A percentile compares a stretch with the other conserved stretches of the same genome.
These are phyloP conservation scores for Opisthocomus hoazin DNA, from an alignment of 2,113 vertebrate species.

Conservation along the genomic window DNA sequence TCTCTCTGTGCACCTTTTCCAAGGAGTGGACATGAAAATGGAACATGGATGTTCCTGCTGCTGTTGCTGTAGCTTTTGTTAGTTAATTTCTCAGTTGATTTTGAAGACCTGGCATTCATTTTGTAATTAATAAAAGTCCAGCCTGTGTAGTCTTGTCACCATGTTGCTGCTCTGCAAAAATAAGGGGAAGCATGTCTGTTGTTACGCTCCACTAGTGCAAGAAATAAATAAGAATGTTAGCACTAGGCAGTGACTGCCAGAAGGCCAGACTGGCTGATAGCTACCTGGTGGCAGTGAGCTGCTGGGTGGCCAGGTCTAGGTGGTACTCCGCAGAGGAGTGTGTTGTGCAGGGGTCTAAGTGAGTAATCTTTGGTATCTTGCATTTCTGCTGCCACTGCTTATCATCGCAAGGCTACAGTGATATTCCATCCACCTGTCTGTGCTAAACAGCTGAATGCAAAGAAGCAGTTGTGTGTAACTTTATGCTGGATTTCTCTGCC, in stretches of 20 bases:
- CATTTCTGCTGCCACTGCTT: not conserved
- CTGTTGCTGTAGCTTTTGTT: not conserved
- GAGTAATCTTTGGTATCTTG: not conserved
- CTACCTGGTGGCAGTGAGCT: not conserved
- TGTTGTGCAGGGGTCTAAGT: not conserved
- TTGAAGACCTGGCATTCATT: not conserved
- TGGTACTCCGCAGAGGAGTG: not conserved
- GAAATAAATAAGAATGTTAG: not conserved
- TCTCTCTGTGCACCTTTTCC: not conserved
- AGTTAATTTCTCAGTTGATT: not conserved
- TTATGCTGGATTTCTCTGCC: not conserved
- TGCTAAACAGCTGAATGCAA: not conserved
- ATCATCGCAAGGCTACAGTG: not conserved
- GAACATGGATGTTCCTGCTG: not conserved
- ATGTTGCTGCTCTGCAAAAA: not conserved
- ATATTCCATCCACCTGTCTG: not conserved
- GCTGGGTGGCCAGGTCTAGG: not conserved
- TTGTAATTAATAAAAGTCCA: not conserved
- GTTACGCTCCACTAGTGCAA: not conserved
- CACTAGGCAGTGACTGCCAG: not conserved
- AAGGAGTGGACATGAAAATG: not conserved
- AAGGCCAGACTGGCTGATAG: not conserved
- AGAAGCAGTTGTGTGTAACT: not conserved
- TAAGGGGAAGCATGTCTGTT: not conserved
- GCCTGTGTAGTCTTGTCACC: fast-evolving